phyloP scores from a whole-genome alignment of 2,113 vertebrate species.

The Sorex araneus region DNA sequence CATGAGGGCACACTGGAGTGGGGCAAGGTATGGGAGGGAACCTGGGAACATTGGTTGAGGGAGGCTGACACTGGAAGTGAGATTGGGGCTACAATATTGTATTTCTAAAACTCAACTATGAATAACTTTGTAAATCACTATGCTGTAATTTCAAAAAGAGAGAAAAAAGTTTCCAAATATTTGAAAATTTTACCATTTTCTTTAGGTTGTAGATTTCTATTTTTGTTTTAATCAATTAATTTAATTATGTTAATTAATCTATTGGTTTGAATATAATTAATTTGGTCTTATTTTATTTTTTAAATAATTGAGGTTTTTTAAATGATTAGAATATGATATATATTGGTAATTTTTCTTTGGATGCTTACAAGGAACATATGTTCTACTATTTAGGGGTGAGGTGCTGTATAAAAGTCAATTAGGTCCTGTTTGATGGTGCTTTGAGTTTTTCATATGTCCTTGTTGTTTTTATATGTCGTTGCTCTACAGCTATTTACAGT shows the following conservation, averaged over 20 bases:
- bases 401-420: not conserved
- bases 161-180: not conserved
- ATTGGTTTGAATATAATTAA: not conserved
- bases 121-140: too few species aligned
- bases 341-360: not conserved
- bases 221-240: not conserved
- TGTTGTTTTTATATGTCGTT: conserved; percentile 6
- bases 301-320: not conserved
- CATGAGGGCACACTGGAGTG: too few species aligned
- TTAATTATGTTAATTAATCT: not conserved
- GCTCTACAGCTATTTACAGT: not conserved
- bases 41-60: too few species aligned
- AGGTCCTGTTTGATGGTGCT: not conserved
- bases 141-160: too few species aligned
- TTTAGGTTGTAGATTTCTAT: not conserved
- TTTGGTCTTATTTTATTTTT: not conserved
- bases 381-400: not conserved
- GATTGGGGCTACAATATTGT: too few species aligned
- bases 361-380: not conserved
- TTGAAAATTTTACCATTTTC: not conserved
- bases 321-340: not conserved
- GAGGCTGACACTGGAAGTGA: too few species aligned
- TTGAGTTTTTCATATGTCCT: not conserved
- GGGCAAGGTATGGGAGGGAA: too few species aligned
- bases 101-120: too few species aligned